Evolutionary conservation across 2,113 vertebrate genomes (phyloP), one percentile per base, ranked within the genome.

Genomic region (Serilophus lunatus): DNA sequence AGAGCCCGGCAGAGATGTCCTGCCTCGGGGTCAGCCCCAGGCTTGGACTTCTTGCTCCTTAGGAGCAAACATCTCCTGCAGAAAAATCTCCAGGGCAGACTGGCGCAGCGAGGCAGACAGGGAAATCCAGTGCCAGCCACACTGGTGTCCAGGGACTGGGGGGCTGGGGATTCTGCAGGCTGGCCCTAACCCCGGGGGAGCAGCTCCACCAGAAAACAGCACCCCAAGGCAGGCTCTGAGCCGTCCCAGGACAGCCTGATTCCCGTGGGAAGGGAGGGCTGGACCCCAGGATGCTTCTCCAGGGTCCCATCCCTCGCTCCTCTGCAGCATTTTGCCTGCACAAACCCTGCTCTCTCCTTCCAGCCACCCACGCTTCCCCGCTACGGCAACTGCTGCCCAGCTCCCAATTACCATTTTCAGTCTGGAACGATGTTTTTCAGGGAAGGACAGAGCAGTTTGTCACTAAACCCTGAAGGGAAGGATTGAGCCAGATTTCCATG

Each of bases 321-420:
- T 95, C 18, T 95, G 95, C 96, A 97, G 91, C 84, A 94, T 94
- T 95, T 54, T 74, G 40, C 54, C 92, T 35, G 95, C 90, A 77
- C 86, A 71, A 83, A 6, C 50, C 69, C 57, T 2, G 57, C 74
- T 81, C 66, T 44, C 93, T 66, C 84, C 66, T 56, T 38, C 45
- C 82, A 65, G 65, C 59, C 91, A 69, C 91, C 94, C 92, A 85
- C 88, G 53, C 92, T 35, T 66, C 47, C 77, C 77, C 1, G 8
- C 66, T 12, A 31, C 2, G 10, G 16, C 54, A 25, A 63, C 78
- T 1, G 64, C 13, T 69, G 75, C 82, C 86, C 82, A 16, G 80
- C 59, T 57, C 63, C 80, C 49, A 29, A 72, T 38, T 7, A 25
- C 0, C 74, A 2, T 42, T 26, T 22, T 4, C 78, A 40, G 69